phyloP scores from a whole-genome alignment of 2,888 invertebrate species.

The Stomorhina lunata region DNA sequence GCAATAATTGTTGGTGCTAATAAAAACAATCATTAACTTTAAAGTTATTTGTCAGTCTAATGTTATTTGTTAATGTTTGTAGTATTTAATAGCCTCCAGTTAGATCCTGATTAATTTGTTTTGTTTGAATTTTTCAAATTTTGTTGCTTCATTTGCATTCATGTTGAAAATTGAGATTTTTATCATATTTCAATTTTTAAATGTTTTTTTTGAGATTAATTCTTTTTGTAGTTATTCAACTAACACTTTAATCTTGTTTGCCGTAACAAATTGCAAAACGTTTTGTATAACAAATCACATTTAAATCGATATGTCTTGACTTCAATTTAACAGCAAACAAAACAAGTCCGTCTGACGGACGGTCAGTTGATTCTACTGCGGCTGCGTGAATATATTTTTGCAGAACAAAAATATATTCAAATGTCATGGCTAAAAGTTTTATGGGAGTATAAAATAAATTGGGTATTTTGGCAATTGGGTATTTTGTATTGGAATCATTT shows the following conservation, averaged over 20 bases:
- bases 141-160: slow-evolving; percentile 15
- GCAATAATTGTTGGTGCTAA: slow-evolving; percentile 44
- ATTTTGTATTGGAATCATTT: background rate
- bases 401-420: slow-evolving; percentile 18
- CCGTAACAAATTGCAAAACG: slow-evolving; percentile 17
- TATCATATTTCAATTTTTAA: background rate
- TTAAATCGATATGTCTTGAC: slow-evolving; percentile 43
- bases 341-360: background rate
- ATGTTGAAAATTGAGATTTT: slow-evolving; percentile 20
- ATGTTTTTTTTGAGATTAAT: background rate
- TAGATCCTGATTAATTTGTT: slow-evolving; percentile 59
- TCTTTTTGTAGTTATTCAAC: slow-evolving; percentile 28
- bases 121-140: slow-evolving; percentile 39
- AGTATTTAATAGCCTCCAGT: slow-evolving; percentile 41
- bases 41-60: slow-evolving; percentile 32
- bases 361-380: background rate
- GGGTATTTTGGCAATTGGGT: background rate
- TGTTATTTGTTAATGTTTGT: slow-evolving; percentile 5
- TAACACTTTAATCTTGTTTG: slow-evolving; percentile 35
- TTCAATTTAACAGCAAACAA: slow-evolving; percentile 46
- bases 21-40: slow-evolving; percentile 42
- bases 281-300: slow-evolving; percentile 47
- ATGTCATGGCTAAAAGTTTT: slow-evolving; percentile 15
- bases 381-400: background rate
- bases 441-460: background rate